These are phyloP conservation scores for Notospermus geniculatus DNA, from an alignment of 1,140 invertebrate species.

Conservation along the genomic window DNA sequence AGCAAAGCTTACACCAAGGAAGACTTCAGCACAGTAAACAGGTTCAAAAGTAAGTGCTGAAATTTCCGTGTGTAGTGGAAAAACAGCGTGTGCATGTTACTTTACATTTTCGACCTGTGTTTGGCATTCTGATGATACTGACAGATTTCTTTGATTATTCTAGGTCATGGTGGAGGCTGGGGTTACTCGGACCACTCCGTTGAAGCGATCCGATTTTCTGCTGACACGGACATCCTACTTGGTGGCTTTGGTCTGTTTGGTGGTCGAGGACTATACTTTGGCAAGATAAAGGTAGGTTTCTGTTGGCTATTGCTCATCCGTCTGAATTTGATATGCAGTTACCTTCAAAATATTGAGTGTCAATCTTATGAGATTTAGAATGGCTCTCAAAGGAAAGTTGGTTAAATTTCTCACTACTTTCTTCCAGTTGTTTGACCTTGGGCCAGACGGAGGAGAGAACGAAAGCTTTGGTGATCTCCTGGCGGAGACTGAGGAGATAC, in stretches of 20 bases:
- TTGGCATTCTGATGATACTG: not conserved
- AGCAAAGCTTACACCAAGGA: slow-evolving; percentile 63
- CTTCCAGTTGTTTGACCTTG: slow-evolving; percentile 79
- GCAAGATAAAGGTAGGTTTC: slow-evolving; percentile 76
- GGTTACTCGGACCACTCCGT: slow-evolving; percentile 94
- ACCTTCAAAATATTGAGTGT: not conserved
- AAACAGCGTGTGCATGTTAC: slow-evolving; percentile 3
- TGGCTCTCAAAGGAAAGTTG: not conserved
- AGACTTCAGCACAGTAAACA: slow-evolving; percentile 80
- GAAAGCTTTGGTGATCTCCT: slow-evolving; percentile 90
- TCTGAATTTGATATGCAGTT: too few relatives aligned
- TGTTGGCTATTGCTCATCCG: not conserved
- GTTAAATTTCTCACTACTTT: slow-evolving; percentile 1
- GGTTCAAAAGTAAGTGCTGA: slow-evolving; percentile 81
- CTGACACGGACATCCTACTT: slow-evolving; percentile 86
- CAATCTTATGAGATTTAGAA: too few relatives aligned
- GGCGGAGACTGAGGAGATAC: slow-evolving; percentile 89
- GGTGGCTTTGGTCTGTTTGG: slow-evolving; percentile 94
- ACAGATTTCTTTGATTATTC: slow-evolving; percentile 45
- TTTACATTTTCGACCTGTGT: not conserved
- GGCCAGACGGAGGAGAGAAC: slow-evolving; percentile 87
- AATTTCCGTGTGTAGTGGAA: too few relatives aligned
- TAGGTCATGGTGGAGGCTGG: slow-evolving; percentile 92
- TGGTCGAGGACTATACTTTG: slow-evolving; percentile 94
- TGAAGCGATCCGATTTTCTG: slow-evolving; percentile 71